phyloP scores from a whole-genome alignment of 1,140 invertebrate genomes.

The Asbolus verrucosus region DNA sequence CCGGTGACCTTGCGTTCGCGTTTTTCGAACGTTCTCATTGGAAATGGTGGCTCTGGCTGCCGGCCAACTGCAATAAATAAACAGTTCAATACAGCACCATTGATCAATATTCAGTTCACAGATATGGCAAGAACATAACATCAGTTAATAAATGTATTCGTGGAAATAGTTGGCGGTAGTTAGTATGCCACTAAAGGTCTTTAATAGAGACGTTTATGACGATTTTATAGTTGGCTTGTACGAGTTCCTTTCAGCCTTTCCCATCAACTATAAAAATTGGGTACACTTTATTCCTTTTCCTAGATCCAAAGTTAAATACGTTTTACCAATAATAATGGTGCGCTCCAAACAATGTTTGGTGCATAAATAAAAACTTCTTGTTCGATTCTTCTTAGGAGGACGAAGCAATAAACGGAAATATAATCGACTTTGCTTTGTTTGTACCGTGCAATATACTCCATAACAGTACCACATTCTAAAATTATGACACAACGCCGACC shows the following conservation, averaged over 20 bases:
- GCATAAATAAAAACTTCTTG: neutral
- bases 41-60: slow-evolving; percentile 36
- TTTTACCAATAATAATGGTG: slow-evolving; percentile 18
- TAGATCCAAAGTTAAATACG: slow-evolving; percentile 8
- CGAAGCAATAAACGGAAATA: neutral
- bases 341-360: neutral
- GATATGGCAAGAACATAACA: slow-evolving; percentile 44
- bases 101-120: slow-evolving; percentile 39
- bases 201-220: slow-evolving; percentile 55
- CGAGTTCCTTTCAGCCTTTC: slow-evolving; percentile 43
- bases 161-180: slow-evolving; percentile 46
- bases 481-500: no score
- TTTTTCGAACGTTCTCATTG: slow-evolving; percentile 29
- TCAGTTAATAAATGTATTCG: slow-evolving; percentile 45
- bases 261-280: slow-evolving; percentile 30
- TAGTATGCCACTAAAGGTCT: slow-evolving; percentile 46
- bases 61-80: slow-evolving; percentile 39
- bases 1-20: slow-evolving; percentile 5
- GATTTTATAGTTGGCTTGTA: slow-evolving; percentile 52
- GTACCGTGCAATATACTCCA: no score
- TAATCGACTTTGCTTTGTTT: no score
- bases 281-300: slow-evolving; percentile 34
- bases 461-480: no score
- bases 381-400: neutral
- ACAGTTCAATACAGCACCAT: slow-evolving; percentile 40